Evolutionary conservation across 2,797 vertebrate genomes (phyloP).

Genomic region (Spizella passerina): DNA sequence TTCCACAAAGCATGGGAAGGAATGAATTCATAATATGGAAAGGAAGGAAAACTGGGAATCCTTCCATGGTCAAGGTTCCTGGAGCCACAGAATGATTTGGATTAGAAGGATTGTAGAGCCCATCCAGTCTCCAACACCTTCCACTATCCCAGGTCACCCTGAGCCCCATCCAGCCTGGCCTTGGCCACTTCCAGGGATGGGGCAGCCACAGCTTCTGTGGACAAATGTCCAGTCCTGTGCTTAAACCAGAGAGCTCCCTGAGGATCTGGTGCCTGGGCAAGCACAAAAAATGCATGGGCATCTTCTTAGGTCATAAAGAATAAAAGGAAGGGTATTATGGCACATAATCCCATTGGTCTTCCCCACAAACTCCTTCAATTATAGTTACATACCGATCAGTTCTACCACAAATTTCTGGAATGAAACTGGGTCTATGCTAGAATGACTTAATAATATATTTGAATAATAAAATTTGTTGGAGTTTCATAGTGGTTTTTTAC

Average conservation of each 20-base stretch:
- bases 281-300: not conserved
- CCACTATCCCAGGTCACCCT: not conserved
- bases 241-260: not conserved
- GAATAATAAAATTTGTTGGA: not conserved
- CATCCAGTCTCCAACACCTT: not conserved
- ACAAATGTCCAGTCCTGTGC: not conserved
- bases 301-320: not conserved
- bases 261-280: not conserved
- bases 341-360: not conserved
- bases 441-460: not conserved
- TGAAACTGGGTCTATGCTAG: not conserved
- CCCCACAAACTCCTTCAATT: not conserved
- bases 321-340: not conserved
- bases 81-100: not conserved
- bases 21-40: not conserved
- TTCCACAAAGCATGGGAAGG: not conserved
- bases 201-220: not conserved
- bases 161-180: accelerated
- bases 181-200: not conserved
- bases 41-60: not conserved
- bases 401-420: not conserved
- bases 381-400: not conserved
- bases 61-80: not conserved
- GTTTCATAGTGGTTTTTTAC: not conserved
- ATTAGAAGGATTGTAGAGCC: not conserved